phyloP scores from a whole-genome alignment of 2,888 invertebrate genomes.

The Neelides folsomi region DNA sequence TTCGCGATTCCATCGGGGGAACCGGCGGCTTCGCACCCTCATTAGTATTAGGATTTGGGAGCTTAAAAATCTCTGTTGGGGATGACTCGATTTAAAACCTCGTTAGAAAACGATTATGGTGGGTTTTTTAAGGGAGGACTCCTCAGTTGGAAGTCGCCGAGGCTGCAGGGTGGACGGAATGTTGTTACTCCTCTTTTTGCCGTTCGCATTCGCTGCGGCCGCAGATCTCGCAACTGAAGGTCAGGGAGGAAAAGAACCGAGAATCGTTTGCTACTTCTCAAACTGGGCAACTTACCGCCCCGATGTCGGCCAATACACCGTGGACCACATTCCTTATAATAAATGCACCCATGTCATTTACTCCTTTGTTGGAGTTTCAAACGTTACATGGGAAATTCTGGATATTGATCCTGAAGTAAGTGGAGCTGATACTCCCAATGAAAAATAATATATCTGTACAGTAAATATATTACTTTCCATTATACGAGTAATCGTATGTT shows the following conservation, averaged over 20 bases:
- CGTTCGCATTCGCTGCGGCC: too few relatives aligned
- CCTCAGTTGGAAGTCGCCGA: too few relatives aligned
- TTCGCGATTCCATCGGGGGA: too few relatives aligned
- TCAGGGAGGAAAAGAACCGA: conserved; percentile 21
- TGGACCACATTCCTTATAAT: conserved; percentile 68
- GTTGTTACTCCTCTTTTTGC: too few relatives aligned
- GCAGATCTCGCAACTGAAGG: conserved; percentile 14
- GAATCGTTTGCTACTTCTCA: conserved; percentile 49
- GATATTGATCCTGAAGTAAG: conserved; percentile 66
- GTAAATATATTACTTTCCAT: background rate
- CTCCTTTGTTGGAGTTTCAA: conserved; percentile 74
- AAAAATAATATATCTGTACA: background rate
- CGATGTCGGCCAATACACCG: conserved; percentile 64
- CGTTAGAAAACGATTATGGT: too few relatives aligned
- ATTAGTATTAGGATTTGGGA: too few relatives aligned
- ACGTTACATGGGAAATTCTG: conserved; percentile 59
- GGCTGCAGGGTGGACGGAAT: too few relatives aligned
- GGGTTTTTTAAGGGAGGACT: too few relatives aligned
- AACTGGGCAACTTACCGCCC: conserved; percentile 79
- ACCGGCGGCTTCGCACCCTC: too few relatives aligned
- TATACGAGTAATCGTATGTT: background rate
- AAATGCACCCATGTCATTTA: conserved; percentile 76
- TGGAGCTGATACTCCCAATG: background rate
- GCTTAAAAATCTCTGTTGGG: too few relatives aligned
- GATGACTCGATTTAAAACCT: too few relatives aligned